Percentiles rank a stretch among this genome's conserved stretches.
Conservation (phyloP, 2,113 vertebrate species). For the Hiodon tergisus region DNA sequence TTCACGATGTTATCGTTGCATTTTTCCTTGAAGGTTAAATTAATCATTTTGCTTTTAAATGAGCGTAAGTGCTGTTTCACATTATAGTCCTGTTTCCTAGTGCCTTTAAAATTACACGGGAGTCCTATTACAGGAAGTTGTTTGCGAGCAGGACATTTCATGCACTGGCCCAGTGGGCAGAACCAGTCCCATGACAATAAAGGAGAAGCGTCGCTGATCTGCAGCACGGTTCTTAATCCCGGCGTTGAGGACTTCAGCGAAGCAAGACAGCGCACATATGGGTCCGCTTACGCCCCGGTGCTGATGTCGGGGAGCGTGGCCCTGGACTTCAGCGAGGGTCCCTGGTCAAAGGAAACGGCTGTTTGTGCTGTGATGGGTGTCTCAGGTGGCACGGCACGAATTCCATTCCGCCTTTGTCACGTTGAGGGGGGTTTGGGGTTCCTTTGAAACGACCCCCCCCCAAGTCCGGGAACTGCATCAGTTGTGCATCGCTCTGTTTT, state of each 20-base stretch:
- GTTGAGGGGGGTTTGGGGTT: background rate
- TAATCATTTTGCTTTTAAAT: constrained; percentile 17
- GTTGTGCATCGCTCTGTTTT: background rate
- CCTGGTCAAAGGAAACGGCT: background rate
- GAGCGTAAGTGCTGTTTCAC: constrained; percentile 16
- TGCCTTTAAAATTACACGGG: background rate
- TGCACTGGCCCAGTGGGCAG: background rate
- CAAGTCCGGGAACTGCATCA: too few species aligned
- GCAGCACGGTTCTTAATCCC: background rate
- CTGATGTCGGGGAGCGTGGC: background rate
- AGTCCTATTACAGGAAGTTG: constrained; percentile 16
- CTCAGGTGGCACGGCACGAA: constrained; percentile 17
- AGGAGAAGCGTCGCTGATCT: background rate
- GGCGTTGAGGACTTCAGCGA: background rate
- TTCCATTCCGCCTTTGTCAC: constrained; percentile 27
- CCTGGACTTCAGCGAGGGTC: background rate
- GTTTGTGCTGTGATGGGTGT: constrained; percentile 15
- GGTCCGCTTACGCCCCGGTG: background rate
- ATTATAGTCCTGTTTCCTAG: constrained; percentile 10
- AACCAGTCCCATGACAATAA: constrained; percentile 11
- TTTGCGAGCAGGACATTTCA: constrained; percentile 18
- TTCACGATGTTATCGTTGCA: constrained; percentile 26
- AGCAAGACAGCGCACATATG: background rate
- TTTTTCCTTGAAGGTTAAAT: constrained; percentile 34
- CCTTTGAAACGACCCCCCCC: background rate